A percentile compares a stretch with the other conserved stretches of the same genome.
Evolutionary conservation across 2,888 invertebrate genomes (phyloP).

Genomic region (Carabus problematicus): DNA sequence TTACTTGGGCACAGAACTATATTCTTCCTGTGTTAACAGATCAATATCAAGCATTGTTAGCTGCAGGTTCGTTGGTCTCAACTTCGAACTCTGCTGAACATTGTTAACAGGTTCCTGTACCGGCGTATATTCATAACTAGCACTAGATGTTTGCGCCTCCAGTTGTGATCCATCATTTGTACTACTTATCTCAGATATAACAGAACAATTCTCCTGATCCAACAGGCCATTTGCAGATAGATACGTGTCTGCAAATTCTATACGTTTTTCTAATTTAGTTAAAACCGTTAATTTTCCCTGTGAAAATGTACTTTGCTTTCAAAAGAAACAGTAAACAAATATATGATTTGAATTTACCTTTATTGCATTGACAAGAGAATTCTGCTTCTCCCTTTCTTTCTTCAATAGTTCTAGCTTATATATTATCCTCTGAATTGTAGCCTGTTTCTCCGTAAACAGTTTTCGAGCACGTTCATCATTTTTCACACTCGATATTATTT

Average conservation of each 20-base stretch:
- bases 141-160: background rate
- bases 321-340: background rate
- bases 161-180: background rate
- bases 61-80: conserved; percentile 15
- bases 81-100: background rate
- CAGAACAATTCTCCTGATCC: background rate
- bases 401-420: conserved; percentile 17
- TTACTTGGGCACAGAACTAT: conserved; percentile 19
- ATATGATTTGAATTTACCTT: conserved; percentile 10
- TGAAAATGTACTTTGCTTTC: too few species aligned
- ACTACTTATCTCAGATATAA: background rate
- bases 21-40: conserved; percentile 16
- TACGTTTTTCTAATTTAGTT: too few species aligned
- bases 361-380: conserved; percentile 11
- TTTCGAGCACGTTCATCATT: background rate
- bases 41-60: conserved; percentile 12
- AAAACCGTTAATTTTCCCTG: too few species aligned
- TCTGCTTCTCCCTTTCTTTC: conserved; percentile 15
- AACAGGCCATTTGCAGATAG: background rate
- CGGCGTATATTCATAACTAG: conserved; percentile 23
- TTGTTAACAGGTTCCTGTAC: background rate
- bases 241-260: too few species aligned
- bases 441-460: conserved; percentile 9
- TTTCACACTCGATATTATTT: background rate
- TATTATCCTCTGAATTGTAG: conserved; percentile 3